Evolutionary conservation across 2,888 invertebrate genomes (phyloP).

Genomic region (Nipponacmea schrenckii): DNA sequence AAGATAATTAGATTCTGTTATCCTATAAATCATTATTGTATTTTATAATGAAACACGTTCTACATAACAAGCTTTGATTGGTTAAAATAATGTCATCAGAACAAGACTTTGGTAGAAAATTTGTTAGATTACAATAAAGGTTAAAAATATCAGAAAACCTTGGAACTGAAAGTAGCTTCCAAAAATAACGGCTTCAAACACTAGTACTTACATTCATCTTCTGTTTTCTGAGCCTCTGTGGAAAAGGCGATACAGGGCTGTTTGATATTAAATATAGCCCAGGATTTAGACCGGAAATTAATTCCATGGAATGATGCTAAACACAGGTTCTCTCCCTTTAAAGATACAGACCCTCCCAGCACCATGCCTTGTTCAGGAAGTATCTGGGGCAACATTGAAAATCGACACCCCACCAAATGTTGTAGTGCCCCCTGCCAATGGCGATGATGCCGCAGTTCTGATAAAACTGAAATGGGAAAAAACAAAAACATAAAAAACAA

Average conservation of each 20-base stretch:
- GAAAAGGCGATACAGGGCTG: constrained; percentile 75
- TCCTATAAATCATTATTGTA: too few relatives aligned
- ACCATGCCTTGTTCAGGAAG: constrained; percentile 75
- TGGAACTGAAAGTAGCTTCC: too few relatives aligned
- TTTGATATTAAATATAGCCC: constrained; percentile 93
- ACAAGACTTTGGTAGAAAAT: too few relatives aligned
- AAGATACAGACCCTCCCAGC: constrained; percentile 84
- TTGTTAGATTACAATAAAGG: too few relatives aligned
- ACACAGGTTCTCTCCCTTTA: constrained; percentile 82
- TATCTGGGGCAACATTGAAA: constrained; percentile 72
- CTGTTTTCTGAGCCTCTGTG: constrained; percentile 78
- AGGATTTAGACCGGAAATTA: constrained; percentile 94
- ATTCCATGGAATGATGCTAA: constrained; percentile 97
- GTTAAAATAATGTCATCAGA: too few relatives aligned
- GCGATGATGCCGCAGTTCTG: constrained; percentile 77
- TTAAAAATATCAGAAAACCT: too few relatives aligned
- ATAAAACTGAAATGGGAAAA: constrained; percentile 38
- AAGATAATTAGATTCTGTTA: too few relatives aligned
- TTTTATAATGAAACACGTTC: too few relatives aligned
- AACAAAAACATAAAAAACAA: background rate
- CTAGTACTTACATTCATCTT: constrained; percentile 62
- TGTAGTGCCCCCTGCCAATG: constrained; percentile 93
- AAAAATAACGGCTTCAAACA: too few relatives aligned
- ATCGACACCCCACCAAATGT: constrained; percentile 83
- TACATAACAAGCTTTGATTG: too few relatives aligned